These are phyloP conservation scores for Pterocles orientalis DNA, from an alignment of 2,113 vertebrate genomes.

Conservation along the genomic window DNA sequence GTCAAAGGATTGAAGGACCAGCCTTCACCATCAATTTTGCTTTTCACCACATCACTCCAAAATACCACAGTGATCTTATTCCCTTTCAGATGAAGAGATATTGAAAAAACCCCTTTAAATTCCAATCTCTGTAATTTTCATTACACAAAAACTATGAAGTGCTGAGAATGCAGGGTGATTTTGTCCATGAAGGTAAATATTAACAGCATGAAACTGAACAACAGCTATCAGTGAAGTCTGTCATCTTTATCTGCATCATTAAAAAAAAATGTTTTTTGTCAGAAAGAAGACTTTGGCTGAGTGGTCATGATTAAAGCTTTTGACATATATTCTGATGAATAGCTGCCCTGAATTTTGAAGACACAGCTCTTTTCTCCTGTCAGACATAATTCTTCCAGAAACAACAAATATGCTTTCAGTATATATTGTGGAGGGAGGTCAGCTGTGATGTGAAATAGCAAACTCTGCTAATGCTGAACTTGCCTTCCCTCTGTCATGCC, in stretches of 20 bases:
- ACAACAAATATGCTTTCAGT: slow-evolving; percentile 43
- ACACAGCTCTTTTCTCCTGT: slow-evolving; percentile 27
- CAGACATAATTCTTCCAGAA: slow-evolving; percentile 56
- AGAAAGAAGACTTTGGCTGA: slow-evolving; percentile 39
- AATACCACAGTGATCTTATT: not conserved
- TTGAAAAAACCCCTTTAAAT: not conserved
- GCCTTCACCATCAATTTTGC: not conserved
- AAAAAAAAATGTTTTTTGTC: slow-evolving; percentile 2
- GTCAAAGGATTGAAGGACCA: not conserved
- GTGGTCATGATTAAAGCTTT: slow-evolving; percentile 25
- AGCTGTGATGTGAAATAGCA: slow-evolving; percentile 38
- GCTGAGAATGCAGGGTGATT: not conserved
- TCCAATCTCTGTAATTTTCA: not conserved
- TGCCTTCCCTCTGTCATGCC: slow-evolving; percentile 16
- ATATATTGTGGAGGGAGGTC: slow-evolving; percentile 23
- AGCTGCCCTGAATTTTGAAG: slow-evolving; percentile 39
- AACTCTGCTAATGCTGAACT: not conserved
- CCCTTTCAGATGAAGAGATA: not conserved
- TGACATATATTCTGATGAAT: slow-evolving; percentile 38
- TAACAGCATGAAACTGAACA: not conserved
- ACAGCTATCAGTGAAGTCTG: not conserved
- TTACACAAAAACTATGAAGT: not conserved
- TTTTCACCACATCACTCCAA: not conserved
- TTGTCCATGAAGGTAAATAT: not conserved
- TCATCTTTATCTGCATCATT: not conserved